phyloP scores from a whole-genome alignment of 1,140 invertebrate genomes.

The Nephila pilipes region DNA sequence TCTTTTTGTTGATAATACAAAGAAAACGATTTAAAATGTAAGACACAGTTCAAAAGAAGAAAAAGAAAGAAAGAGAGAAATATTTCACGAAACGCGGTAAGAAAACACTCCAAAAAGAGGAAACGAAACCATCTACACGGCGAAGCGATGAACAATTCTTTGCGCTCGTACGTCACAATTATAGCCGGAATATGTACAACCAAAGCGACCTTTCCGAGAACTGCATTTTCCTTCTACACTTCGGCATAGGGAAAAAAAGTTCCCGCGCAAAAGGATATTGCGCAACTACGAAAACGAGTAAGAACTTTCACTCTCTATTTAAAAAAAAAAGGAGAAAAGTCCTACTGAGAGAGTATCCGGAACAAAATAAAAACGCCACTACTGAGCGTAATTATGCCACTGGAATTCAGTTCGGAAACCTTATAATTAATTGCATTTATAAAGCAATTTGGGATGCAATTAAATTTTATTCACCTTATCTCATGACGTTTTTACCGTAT shows the following conservation, averaged over 20 bases:
- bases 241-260: neutral
- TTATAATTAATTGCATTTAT: too few species aligned
- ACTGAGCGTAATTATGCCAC: neutral
- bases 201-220: neutral
- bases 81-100: too few species aligned
- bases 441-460: too few species aligned
- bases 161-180: neutral
- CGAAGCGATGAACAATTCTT: neutral
- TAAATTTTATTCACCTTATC: too few species aligned
- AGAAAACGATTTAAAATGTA: too few species aligned
- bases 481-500: too few species aligned
- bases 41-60: too few species aligned
- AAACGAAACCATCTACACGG: neutral
- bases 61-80: too few species aligned
- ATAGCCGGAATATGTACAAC: neutral
- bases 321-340: neutral
- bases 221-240: neutral
- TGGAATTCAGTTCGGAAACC: too few species aligned
- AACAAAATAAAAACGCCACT: neutral
- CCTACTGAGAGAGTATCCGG: conserved; percentile 8
- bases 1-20: too few species aligned
- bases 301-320: neutral
- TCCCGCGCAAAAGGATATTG: conserved; percentile 14
- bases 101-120: neutral
- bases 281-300: neutral